A percentile compares a stretch with the other conserved stretches of the same genome.
phyloP scores from a whole-genome alignment of 2,888 invertebrate species.

The Pseudoips prasinana region DNA sequence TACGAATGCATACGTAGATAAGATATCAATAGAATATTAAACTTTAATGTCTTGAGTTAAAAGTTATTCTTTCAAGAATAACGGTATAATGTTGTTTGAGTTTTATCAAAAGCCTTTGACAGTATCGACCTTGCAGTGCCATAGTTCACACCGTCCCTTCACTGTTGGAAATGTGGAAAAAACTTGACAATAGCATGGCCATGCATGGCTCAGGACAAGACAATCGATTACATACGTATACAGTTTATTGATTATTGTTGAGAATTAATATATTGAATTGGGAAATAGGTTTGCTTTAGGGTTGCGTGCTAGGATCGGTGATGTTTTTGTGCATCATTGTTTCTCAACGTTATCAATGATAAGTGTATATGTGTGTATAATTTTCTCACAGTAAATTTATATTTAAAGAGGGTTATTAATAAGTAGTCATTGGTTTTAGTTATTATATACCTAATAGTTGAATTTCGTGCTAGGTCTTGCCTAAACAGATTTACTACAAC shows the following conservation, averaged over 20 bases:
- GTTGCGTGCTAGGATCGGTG: slow-evolving; percentile 41
- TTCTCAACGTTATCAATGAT: too few species aligned
- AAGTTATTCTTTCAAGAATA: slow-evolving; percentile 2
- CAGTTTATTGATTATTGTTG: slow-evolving; percentile 77
- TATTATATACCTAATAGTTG: too few species aligned
- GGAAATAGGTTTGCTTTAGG: slow-evolving; percentile 61
- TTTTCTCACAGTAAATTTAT: too few species aligned
- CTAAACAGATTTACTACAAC: too few species aligned
- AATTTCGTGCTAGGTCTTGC: too few species aligned
- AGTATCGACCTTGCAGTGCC: slow-evolving; percentile 68
- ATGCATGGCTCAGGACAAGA: slow-evolving; percentile 64
- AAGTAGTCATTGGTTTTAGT: too few species aligned
- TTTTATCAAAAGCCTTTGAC: slow-evolving; percentile 67
- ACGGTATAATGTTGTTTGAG: slow-evolving; percentile 28
- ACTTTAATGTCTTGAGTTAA: slow-evolving; percentile 11
- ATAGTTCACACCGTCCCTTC: slow-evolving; percentile 79
- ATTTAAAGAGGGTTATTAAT: too few species aligned
- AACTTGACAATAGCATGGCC: slow-evolving; percentile 71
- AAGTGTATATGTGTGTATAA: too few species aligned
- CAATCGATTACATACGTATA: slow-evolving; percentile 75
- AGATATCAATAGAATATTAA: slow-evolving; percentile 5
- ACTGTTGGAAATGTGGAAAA: slow-evolving; percentile 76
- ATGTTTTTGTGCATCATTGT: slow-evolving; percentile 36
- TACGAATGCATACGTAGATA: neutral
- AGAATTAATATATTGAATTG: slow-evolving; percentile 55